Conservation (phyloP, 2,113 vertebrate species). For the Xiphophorus hellerii region DNA sequence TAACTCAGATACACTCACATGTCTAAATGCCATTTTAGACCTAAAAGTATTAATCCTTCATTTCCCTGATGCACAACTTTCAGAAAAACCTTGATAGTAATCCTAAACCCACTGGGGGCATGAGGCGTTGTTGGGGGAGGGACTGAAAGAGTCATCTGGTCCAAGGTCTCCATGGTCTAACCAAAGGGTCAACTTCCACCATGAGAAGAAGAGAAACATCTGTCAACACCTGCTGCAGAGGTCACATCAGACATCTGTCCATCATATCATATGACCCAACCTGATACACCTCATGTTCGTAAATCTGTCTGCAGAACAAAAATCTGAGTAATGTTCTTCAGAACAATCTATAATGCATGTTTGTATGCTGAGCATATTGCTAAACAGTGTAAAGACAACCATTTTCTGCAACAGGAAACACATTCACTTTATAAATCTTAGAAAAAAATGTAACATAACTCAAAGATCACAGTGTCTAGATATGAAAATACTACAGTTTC, state of each 20-base stretch:
- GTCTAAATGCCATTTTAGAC: background rate
- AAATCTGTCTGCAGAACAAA: background rate
- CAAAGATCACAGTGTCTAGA: background rate
- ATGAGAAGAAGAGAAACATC: conserved; percentile 31
- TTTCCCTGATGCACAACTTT: conserved; percentile 2
- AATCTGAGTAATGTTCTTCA: too few relatives aligned
- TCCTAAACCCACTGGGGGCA: background rate
- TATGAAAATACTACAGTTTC: conserved; percentile 8
- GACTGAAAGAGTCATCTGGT: conserved; percentile 13
- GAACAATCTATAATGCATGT: too few relatives aligned
- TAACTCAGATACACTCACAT: background rate
- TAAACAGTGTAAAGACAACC: background rate
- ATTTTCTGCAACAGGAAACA: background rate
- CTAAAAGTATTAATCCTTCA: conserved; percentile 2
- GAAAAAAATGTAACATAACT: background rate
- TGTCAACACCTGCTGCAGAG: conserved; percentile 61
- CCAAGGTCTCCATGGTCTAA: background rate
- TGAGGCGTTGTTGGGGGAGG: background rate
- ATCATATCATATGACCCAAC: conserved; percentile 43
- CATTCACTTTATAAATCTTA: background rate
- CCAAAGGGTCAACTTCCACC: conserved; percentile 31
- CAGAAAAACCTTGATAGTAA: background rate
- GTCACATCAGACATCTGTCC: conserved; percentile 63
- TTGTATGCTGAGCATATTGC: background rate
- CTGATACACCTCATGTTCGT: conserved; percentile 14